Conservation (phyloP, 2,797 vertebrate genomes). For the Poliocrania exsul region DNA sequence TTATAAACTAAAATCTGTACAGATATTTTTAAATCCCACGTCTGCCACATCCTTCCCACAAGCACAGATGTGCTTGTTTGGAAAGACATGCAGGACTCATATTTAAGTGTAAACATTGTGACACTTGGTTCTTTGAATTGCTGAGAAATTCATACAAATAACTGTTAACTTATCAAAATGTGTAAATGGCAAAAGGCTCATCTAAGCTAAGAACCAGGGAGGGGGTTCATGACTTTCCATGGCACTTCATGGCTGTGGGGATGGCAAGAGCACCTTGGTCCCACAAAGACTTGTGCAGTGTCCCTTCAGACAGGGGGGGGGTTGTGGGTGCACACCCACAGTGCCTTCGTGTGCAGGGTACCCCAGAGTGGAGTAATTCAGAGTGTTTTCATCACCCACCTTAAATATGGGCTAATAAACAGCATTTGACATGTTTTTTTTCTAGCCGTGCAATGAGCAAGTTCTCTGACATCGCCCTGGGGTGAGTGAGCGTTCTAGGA, state of each 20-base stretch:
- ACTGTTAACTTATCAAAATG: background rate
- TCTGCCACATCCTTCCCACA: background rate
- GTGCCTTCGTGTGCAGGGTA: accelerated
- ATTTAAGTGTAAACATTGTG: constrained; percentile 6
- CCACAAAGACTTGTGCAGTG: accelerated
- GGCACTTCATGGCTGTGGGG: background rate
- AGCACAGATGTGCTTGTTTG: background rate
- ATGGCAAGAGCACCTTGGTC: background rate
- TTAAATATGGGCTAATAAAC: background rate
- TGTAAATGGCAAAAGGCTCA: background rate
- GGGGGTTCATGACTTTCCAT: background rate
- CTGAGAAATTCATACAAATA: background rate
- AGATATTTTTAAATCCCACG: background rate
- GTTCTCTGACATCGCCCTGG: background rate
- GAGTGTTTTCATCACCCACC: background rate
- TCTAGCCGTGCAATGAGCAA: accelerated
- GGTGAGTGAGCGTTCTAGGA: background rate
- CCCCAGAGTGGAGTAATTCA: background rate
- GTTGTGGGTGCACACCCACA: background rate
- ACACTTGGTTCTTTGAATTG: background rate
- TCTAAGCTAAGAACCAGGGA: background rate
- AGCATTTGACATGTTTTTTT: background rate
- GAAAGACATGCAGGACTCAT: background rate
- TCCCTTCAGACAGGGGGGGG: accelerated
- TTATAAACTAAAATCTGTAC: background rate